These are phyloP conservation scores for Papio anubis DNA, from an alignment of 2,113 vertebrate genomes.

Conservation along the genomic window DNA sequence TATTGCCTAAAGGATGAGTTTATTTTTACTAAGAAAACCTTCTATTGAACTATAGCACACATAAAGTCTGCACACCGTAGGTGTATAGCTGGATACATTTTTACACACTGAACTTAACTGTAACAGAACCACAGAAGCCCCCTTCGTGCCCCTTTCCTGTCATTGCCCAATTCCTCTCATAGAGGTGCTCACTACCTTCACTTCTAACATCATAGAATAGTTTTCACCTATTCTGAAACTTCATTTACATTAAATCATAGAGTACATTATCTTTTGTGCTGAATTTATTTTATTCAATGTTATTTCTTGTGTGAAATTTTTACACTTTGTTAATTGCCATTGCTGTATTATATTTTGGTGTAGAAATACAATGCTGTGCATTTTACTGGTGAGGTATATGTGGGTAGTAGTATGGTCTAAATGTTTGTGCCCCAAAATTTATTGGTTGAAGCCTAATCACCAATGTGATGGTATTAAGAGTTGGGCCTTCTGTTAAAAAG, in stretches of 20 bases:
- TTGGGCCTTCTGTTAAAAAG: not conserved
- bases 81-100: not conserved
- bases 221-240: not conserved
- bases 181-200: not conserved
- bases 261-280: not conserved
- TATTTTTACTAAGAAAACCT: not conserved
- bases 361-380: not conserved
- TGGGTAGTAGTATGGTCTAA: not conserved
- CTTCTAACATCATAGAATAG: not conserved
- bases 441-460: not conserved
- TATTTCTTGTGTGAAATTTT: not conserved
- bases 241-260: not conserved
- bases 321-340: not conserved
- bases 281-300: not conserved
- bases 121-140: not conserved
- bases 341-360: not conserved
- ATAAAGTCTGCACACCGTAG: not conserved
- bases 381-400: not conserved
- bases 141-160: not conserved
- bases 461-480: not conserved
- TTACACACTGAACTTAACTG: not conserved
- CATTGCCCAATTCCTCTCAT: not conserved
- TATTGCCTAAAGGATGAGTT: not conserved
- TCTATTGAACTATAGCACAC: not conserved
- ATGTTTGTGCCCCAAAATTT: not conserved